These are phyloP conservation scores for Caenorhabditis sp. DNA, from an alignment of 2,888 invertebrate species.

Conservation along the genomic window DNA sequence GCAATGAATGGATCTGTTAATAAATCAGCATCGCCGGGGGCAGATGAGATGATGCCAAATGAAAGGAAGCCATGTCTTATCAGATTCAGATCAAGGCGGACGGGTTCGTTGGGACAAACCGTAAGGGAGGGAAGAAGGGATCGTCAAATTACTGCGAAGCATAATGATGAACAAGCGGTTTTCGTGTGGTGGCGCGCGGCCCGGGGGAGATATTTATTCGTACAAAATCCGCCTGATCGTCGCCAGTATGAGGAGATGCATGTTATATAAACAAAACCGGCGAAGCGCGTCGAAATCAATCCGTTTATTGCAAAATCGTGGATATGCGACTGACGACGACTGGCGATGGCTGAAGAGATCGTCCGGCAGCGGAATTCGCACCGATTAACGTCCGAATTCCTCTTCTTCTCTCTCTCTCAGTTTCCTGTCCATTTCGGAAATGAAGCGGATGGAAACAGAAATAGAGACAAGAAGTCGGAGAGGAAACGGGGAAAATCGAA, in stretches of 20 bases:
- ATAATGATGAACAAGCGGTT: conserved; percentile 12
- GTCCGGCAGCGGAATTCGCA: conserved; percentile 39
- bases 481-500: conserved; percentile 4
- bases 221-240: conserved; percentile 46
- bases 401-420: not conserved
- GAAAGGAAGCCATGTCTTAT: conserved; percentile 30
- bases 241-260: conserved; percentile 30
- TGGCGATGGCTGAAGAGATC: no score
- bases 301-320: conserved; percentile 46
- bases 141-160: conserved; percentile 46
- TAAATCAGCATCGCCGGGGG: not conserved
- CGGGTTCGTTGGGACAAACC: not conserved
- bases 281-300: conserved; percentile 62
- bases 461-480: not conserved
- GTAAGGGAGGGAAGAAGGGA: not conserved
- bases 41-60: not conserved
- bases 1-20: not conserved
- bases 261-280: conserved; percentile 60
- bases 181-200: not conserved
- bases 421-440: conserved; percentile 33
- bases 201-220: conserved; percentile 32
- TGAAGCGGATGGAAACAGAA: conserved; percentile 19
- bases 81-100: conserved; percentile 24
- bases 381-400: conserved; percentile 50
- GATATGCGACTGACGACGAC: conserved; percentile 13